A percentile compares a stretch with the other conserved stretches of the same genome.
These are phyloP conservation scores for Leptopilina clavipes DNA, from an alignment of 1,140 invertebrate genomes.

Conservation along the genomic window DNA sequence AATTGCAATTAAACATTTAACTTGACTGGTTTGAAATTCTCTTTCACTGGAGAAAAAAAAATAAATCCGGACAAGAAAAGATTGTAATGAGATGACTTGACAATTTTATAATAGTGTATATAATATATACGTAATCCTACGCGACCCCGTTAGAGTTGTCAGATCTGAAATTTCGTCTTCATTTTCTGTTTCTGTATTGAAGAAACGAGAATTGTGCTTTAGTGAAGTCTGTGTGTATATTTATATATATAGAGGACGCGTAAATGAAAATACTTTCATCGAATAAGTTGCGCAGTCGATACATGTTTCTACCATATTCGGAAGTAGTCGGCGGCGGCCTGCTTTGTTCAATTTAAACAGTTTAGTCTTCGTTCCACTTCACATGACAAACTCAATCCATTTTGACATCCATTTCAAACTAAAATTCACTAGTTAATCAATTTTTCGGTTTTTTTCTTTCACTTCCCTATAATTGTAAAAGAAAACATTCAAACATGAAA, in stretches of 20 bases:
- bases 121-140: too few species aligned
- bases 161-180: too few species aligned
- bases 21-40: too few species aligned
- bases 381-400: background rate
- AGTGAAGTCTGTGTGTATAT: background rate
- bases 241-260: background rate
- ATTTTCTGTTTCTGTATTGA: background rate
- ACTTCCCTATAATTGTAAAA: too few species aligned
- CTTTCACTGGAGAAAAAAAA: too few species aligned
- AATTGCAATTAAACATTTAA: too few species aligned
- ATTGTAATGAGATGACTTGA: too few species aligned
- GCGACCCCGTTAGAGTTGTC: too few species aligned
- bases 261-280: conserved; percentile 62
- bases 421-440: background rate
- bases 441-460: too few species aligned
- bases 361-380: background rate
- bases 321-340: conserved; percentile 52
- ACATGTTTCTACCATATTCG: conserved; percentile 55
- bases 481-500: too few species aligned
- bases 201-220: background rate
- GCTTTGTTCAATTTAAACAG: background rate
- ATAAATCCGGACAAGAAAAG: too few species aligned
- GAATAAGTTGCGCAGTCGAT: conserved; percentile 56
- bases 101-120: too few species aligned
- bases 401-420: background rate